phyloP scores from a whole-genome alignment of 2,888 invertebrate genomes.

The Nephrocerus scutellatus region DNA sequence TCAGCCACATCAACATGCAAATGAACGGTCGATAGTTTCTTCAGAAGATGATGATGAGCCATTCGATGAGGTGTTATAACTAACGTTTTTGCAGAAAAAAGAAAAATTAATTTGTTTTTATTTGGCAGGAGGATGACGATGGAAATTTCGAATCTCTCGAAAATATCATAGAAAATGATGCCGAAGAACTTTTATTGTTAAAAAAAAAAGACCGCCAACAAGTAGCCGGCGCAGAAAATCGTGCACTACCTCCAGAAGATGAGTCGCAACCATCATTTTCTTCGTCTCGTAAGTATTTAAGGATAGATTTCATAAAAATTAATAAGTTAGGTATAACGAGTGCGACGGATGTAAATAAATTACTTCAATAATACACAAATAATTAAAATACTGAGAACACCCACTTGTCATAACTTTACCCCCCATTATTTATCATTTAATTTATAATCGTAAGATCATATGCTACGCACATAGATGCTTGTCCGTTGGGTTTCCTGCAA shows the following conservation, averaged over 20 bases:
- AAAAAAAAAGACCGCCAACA: slow-evolving; percentile 37
- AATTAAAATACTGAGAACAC: too few relatives aligned
- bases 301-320: slow-evolving; percentile 3
- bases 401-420: too few relatives aligned
- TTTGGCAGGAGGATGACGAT: slow-evolving; percentile 36
- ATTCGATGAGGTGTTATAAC: background rate
- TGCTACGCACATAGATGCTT: background rate
- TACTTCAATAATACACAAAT: too few relatives aligned
- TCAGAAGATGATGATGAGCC: background rate
- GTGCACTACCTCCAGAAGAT: slow-evolving; percentile 24
- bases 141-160: slow-evolving; percentile 42
- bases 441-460: background rate
- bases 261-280: slow-evolving; percentile 34
- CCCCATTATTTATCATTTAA: too few relatives aligned
- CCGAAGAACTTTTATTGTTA: slow-evolving; percentile 33
- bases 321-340: too few relatives aligned
- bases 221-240: slow-evolving; percentile 27
- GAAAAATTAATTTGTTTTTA: background rate
- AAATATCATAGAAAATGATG: slow-evolving; percentile 44
- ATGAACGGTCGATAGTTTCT: too few relatives aligned
- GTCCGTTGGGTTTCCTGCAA: too few relatives aligned
- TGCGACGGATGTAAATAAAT: too few relatives aligned
- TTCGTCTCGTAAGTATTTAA: slow-evolving; percentile 38
- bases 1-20: too few relatives aligned
- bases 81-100: slow-evolving; percentile 6